Conservation (phyloP, 2,888 invertebrate genomes). For the Sarcophaga caerulescens region DNA sequence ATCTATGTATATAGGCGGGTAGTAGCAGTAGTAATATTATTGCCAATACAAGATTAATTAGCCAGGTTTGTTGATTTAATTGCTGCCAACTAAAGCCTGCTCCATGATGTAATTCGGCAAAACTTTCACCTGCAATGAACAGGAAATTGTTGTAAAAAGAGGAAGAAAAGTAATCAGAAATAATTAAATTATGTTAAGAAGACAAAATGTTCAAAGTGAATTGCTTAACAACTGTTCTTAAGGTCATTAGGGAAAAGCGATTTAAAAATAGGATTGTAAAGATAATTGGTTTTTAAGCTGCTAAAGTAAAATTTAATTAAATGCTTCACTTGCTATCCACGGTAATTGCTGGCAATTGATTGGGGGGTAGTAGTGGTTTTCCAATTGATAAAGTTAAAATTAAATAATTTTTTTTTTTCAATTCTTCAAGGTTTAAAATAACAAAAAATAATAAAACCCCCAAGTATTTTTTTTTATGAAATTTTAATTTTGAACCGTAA, state of each 20-base stretch:
- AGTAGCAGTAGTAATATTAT: constrained; percentile 69
- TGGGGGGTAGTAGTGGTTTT: too few relatives aligned
- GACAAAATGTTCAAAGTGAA: constrained; percentile 32
- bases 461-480: too few relatives aligned
- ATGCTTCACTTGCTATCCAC: too few relatives aligned
- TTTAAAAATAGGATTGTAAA: background rate
- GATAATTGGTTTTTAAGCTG: constrained; percentile 5
- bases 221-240: constrained; percentile 4
- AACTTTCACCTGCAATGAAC: constrained; percentile 82
- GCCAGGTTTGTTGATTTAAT: constrained; percentile 70
- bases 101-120: constrained; percentile 84
- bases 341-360: too few relatives aligned
- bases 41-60: constrained; percentile 72
- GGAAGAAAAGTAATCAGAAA: constrained; percentile 39
- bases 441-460: too few relatives aligned
- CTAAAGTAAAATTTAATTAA: too few relatives aligned
- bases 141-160: background rate
- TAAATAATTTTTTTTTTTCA: too few relatives aligned
- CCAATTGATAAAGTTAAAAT: too few relatives aligned
- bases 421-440: too few relatives aligned
- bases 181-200: constrained; percentile 34
- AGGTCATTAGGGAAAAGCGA: too few relatives aligned
- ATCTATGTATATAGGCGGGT: constrained; percentile 73
- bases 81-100: constrained; percentile 73
- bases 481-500: too few relatives aligned